phyloP scores from a whole-genome alignment of 2,888 invertebrate genomes.

The Thysanoteuthis rhombus region DNA sequence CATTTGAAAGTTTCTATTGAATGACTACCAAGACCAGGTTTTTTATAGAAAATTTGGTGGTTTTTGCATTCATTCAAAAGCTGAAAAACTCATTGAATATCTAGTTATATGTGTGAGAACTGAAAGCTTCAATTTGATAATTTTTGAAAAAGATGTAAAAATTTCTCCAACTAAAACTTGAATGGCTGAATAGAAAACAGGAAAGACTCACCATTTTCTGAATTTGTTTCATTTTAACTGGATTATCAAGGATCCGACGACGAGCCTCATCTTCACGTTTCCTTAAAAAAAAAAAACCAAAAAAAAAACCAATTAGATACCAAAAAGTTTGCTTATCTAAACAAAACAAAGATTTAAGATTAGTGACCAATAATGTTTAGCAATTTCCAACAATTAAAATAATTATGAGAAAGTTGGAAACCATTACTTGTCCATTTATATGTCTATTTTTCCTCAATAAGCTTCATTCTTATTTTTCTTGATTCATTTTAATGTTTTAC shows the following conservation, averaged over 20 bases:
- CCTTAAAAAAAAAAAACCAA: slow-evolving; percentile 47
- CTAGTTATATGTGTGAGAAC: background rate
- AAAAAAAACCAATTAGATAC: background rate
- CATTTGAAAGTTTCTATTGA: no score
- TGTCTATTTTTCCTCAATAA: no score
- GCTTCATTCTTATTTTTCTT: no score
- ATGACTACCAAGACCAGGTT: no score
- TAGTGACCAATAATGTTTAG: background rate
- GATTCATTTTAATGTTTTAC: no score
- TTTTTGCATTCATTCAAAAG: no score
- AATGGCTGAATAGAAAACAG: background rate
- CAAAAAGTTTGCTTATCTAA: background rate
- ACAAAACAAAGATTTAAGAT: background rate
- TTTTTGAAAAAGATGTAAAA: background rate
- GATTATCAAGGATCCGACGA: slow-evolving; percentile 87
- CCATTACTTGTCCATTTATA: no score
- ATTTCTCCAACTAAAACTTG: background rate
- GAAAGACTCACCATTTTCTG: slow-evolving; percentile 76
- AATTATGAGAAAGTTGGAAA: no score
- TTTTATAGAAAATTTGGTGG: no score
- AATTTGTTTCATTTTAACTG: slow-evolving; percentile 86
- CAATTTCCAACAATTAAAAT: background rate
- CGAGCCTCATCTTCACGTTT: slow-evolving; percentile 89
- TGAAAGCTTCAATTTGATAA: background rate
- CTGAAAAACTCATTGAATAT: background rate